Conservation (phyloP, 2,113 vertebrate species). For the Alligator sinensis region DNA sequence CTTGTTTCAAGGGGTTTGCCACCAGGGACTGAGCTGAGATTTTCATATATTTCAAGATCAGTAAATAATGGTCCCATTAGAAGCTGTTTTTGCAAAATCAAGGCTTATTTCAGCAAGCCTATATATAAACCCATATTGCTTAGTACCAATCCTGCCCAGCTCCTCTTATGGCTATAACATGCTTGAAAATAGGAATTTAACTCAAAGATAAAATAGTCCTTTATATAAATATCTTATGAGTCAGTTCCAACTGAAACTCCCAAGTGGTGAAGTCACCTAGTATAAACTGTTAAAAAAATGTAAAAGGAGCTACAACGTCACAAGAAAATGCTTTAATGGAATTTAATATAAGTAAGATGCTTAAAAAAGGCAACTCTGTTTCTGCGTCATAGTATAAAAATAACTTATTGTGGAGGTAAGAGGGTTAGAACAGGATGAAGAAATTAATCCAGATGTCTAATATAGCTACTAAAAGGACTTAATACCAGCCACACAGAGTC, state of each 20-base stretch:
- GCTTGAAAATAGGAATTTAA: conserved; percentile 72
- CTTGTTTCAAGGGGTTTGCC: background rate
- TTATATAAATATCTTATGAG: conserved; percentile 77
- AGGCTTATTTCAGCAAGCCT: conserved; percentile 57
- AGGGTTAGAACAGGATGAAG: conserved; percentile 33
- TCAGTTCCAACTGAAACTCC: conserved; percentile 73
- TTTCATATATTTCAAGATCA: conserved; percentile 48
- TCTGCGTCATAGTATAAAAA: conserved; percentile 1
- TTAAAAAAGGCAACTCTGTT: conserved; percentile 2
- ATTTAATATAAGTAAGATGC: conserved; percentile 38
- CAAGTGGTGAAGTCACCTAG: conserved; percentile 65
- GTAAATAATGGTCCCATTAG: conserved; percentile 41
- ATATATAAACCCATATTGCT: conserved; percentile 66
- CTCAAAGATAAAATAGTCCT: conserved; percentile 70
- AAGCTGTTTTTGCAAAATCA: conserved; percentile 43
- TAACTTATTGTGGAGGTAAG: conserved; percentile 28
- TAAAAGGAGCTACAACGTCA: conserved; percentile 63
- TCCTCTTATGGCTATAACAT: conserved; percentile 61
- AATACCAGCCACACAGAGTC: conserved; percentile 14
- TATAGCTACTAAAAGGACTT: background rate
- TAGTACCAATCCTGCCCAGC: conserved; percentile 49
- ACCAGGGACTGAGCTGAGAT: conserved; percentile 43
- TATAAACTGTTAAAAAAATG: conserved; percentile 69
- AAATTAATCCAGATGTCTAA: conserved; percentile 21
- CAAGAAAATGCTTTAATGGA: conserved; percentile 67